Base-by-base conservation (phyloP, 2,888 invertebrate species). In the Deladenus siricidicola region DNA sequence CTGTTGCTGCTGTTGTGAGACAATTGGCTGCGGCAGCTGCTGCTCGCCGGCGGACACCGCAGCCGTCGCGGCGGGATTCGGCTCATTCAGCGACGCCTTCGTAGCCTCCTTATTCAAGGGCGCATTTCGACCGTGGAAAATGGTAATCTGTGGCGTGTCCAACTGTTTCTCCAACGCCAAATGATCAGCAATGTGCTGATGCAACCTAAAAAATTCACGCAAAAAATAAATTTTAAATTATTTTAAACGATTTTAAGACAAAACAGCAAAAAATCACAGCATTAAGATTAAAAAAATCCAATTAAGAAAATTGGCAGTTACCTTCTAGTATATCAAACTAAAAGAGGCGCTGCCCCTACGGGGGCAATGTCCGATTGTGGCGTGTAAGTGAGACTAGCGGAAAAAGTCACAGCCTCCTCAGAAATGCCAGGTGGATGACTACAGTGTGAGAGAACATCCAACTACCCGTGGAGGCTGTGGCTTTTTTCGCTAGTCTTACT, bases 131-230 rank as follows among this genome's bases (percentile, higher is more conserved):
- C 62, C 62, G 23, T 45, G 30, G 44, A 61, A 61, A 17, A 61
- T 50, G 19, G 62, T 61, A 49, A 52, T 44, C 1, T 42, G 42
- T 3, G 62, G 62, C 26, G 30, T 60, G 43, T 57, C 57, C 39
- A 61, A 52, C 21, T 29, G 26, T 34, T 61, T 61, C 52, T 61
- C 62, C n/a, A 61, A 39, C 28, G 58, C 58, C 54, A 61, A 51
- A 43, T 61, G 62, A 19, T 61, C 39, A 19, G 47, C 62, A 42
- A 60, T 61, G 54, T 61, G 62, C 10, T 60, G 26, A 24, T 51
- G 51, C 34, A 61, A 39, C 29, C 62, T 61, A 17, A 19, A 60
- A 2, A n/a, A 10, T 14, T 47, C 14, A 21, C 8, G 19, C 14
- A 10, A 24, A 48, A 29, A 23, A 39, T 21, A 34, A 54, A 30